Evolutionary conservation across 1,140 invertebrate species (phyloP).

Genomic region (Drosophila pandora): DNA sequence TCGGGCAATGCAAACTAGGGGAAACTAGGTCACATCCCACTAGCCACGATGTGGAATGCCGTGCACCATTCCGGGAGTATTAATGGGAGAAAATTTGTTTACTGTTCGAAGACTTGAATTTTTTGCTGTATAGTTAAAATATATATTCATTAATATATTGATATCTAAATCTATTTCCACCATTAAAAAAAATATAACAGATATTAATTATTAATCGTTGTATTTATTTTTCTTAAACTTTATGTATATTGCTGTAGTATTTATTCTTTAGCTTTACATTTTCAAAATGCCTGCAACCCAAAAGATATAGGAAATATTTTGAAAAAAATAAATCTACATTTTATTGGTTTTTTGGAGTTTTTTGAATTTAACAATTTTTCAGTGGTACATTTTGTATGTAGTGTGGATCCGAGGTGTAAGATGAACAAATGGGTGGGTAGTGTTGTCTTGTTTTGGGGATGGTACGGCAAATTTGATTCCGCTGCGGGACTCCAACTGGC

Average conservation of each 20-base stretch:
- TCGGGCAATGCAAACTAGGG: conserved; percentile 49
- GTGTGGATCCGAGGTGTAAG: conserved; percentile 13
- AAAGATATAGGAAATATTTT: conserved; percentile 1
- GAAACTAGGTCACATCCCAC: conserved; percentile 66
- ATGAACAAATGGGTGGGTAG: conserved; percentile 1
- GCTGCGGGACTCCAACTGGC: conserved; percentile 7
- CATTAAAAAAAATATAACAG: background rate
- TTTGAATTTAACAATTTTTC: conserved; percentile 39
- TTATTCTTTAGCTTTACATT: background rate
- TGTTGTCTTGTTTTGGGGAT: conserved; percentile 6
- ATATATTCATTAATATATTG: no score
- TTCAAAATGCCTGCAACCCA: background rate
- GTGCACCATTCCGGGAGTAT: background rate
- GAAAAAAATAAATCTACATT: conserved; percentile 51
- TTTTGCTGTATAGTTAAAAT: no score
- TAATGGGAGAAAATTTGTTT: background rate
- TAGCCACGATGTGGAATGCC: conserved; percentile 19
- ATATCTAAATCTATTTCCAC: no score
- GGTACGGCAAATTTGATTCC: conserved; percentile 36
- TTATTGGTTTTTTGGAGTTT: conserved; percentile 24
- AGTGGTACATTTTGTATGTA: conserved; percentile 22
- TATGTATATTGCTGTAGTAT: background rate
- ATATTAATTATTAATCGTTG: background rate
- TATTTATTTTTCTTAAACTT: conserved; percentile 1
- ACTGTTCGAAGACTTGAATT: no score